Conservation (phyloP, 2,888 invertebrate genomes). For the Caenorhabditis sp. region DNA sequence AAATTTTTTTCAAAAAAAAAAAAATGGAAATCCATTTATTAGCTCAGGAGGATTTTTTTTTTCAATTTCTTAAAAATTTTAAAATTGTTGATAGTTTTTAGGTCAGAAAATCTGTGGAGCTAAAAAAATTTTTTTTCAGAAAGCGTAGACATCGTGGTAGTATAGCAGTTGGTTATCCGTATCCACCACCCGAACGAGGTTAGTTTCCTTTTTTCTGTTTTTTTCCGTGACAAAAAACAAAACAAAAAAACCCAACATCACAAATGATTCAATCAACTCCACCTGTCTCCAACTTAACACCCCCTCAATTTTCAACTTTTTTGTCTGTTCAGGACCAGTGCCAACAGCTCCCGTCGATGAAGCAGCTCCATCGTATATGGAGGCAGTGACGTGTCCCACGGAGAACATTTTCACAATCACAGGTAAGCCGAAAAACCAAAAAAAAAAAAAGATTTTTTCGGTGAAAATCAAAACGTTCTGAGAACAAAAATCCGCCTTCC, state of each 20-base stretch:
- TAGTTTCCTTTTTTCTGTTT: not conserved
- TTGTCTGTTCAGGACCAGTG: slow-evolving; percentile 35
- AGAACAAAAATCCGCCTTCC: not conserved
- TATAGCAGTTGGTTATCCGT: slow-evolving; percentile 32
- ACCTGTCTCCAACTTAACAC: not conserved
- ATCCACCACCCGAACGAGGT: slow-evolving; percentile 27
- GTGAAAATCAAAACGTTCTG: not conserved
- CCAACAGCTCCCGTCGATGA: slow-evolving; percentile 35
- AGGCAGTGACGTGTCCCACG: slow-evolving; percentile 40
- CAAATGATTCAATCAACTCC: not conserved
- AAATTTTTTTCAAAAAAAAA: too few species aligned
- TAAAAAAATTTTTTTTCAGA: too few species aligned
- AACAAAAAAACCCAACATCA: not conserved
- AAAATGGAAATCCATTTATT: too few species aligned
- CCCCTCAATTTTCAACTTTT: not conserved
- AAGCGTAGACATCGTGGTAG: slow-evolving; percentile 27
- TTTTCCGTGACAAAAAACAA: not conserved
- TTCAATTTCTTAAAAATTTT: too few species aligned
- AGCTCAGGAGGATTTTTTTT: too few species aligned
- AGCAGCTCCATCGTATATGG: slow-evolving; percentile 29
- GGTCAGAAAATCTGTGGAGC: too few species aligned
- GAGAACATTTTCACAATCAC: slow-evolving; percentile 37
- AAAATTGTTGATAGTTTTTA: too few species aligned
- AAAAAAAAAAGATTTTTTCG: too few species aligned
- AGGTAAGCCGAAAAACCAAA: slow-evolving; percentile 7